A percentile compares a stretch with the other conserved stretches of the same genome.
These are phyloP conservation scores for Ruditapes philippinarum DNA, from an alignment of 1,140 invertebrate genomes.

Conservation along the genomic window DNA sequence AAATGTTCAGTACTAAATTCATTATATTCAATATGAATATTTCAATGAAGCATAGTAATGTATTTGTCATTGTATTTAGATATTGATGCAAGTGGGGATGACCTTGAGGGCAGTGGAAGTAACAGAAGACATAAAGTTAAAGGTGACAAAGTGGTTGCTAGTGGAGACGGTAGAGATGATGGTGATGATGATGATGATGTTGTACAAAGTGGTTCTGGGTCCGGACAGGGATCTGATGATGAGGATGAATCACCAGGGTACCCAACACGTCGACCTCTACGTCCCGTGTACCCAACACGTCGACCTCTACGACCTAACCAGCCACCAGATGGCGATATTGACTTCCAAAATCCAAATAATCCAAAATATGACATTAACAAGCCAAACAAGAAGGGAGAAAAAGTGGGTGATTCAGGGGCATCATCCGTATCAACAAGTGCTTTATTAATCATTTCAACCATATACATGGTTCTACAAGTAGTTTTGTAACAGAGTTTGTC, in stretches of 20 bases:
- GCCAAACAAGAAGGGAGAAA: not conserved
- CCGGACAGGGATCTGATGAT: slow-evolving; percentile 27
- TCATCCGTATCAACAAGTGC: slow-evolving; percentile 40
- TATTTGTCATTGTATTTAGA: not conserved
- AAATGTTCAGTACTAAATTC: too few relatives aligned
- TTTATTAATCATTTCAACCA: slow-evolving; percentile 26
- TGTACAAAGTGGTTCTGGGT: slow-evolving; percentile 59
- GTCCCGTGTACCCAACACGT: not conserved
- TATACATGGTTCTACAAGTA: not conserved
- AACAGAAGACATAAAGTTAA: not conserved
- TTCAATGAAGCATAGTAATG: too few relatives aligned
- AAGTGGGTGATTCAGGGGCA: not conserved
- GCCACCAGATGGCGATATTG: slow-evolving; percentile 9
- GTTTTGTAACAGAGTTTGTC: not conserved
- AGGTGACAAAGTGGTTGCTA: slow-evolving; percentile 10
- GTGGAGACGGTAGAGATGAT: slow-evolving; percentile 19
- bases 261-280: not conserved
- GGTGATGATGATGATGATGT: slow-evolving; percentile 22
- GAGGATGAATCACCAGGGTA: slow-evolving; percentile 30
- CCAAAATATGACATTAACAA: slow-evolving; percentile 48
- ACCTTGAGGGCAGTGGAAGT: slow-evolving; percentile 37
- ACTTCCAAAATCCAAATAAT: slow-evolving; percentile 48
- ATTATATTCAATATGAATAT: too few relatives aligned
- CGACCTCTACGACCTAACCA: slow-evolving; percentile 1
- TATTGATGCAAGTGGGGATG: slow-evolving; percentile 48